These are phyloP conservation scores for Atta texana DNA, from an alignment of 1,140 invertebrate species.

Conservation along the genomic window DNA sequence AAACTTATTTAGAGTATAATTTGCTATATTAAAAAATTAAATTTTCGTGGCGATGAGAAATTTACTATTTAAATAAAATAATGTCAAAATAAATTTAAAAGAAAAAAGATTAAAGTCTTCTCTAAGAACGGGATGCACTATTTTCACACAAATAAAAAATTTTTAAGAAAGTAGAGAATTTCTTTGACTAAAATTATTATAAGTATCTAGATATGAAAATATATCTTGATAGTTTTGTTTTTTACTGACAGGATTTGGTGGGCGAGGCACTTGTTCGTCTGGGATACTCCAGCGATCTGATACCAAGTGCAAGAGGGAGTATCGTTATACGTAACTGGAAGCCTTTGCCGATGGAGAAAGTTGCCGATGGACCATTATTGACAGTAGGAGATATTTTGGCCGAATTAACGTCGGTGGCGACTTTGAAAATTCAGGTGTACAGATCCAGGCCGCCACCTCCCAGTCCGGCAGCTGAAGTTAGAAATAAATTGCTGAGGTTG, in stretches of 20 bases:
- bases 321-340: conserved; percentile 98
- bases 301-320: conserved; percentile 89
- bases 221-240: neutral
- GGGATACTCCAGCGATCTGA: conserved; percentile 87
- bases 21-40: neutral
- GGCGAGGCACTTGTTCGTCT: conserved; percentile 89
- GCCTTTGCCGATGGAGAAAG: conserved; percentile 94
- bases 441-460: conserved; percentile 89
- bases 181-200: neutral
- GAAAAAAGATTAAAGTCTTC: neutral
- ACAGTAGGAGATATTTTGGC: conserved; percentile 97
- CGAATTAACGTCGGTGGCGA: conserved; percentile 96
- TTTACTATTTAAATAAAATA: neutral
- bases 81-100: conserved; percentile 2
- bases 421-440: conserved; percentile 95
- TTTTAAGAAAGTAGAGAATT: neutral
- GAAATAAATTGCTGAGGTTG: conserved; percentile 96
- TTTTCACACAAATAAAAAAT: neutral
- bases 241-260: conserved; percentile 87
- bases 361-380: conserved; percentile 93
- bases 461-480: conserved; percentile 93
- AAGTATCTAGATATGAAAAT: neutral
- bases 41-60: neutral
- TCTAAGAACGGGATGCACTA: neutral
- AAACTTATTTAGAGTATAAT: neutral